A percentile compares a stretch with the other conserved stretches of the same genome.
phyloP scores from a whole-genome alignment of 2,888 invertebrate genomes.

The Andrena flavipes region DNA sequence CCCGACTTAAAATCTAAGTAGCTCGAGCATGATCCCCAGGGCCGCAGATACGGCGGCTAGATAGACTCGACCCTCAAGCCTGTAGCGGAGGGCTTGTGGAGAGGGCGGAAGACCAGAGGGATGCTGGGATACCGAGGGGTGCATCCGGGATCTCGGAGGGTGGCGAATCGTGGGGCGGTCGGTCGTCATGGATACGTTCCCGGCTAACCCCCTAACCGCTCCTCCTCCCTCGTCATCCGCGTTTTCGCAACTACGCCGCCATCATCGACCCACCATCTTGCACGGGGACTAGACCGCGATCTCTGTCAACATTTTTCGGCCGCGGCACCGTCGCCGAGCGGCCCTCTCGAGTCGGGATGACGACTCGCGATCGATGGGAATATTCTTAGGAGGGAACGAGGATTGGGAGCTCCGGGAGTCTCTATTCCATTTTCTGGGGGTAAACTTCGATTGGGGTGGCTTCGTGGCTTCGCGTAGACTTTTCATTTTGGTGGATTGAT shows the following conservation, averaged over 20 bases:
- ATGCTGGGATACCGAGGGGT: conserved; percentile 76
- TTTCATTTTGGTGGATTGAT: too few species aligned
- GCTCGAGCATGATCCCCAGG: conserved; percentile 64
- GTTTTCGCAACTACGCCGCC: conserved; percentile 80
- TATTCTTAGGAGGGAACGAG: not conserved
- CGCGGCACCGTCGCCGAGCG: conserved; percentile 15
- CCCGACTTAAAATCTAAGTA: conserved; percentile 74
- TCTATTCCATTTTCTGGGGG: too few species aligned
- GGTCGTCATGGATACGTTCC: conserved; percentile 84
- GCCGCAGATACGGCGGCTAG: conserved; percentile 65
- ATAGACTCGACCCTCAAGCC: conserved; percentile 62
- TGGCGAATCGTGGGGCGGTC: conserved; percentile 82
- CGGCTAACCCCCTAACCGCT: conserved; percentile 82
- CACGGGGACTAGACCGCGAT: conserved; percentile 58
- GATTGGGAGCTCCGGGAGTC: too few species aligned
- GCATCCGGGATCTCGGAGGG: conserved; percentile 82
- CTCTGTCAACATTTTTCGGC: conserved; percentile 69
- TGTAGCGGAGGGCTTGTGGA: conserved; percentile 33
- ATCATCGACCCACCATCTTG: conserved; percentile 85
- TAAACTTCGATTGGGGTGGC: too few species aligned
- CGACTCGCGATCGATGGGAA: conserved; percentile 27
- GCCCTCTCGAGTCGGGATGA: not conserved
- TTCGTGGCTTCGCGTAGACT: too few species aligned
- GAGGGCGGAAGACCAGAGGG: conserved; percentile 56
- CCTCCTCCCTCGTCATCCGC: conserved; percentile 75